phyloP scores from a whole-genome alignment of 2,113 vertebrate genomes.

The Dipodomys merriami region DNA sequence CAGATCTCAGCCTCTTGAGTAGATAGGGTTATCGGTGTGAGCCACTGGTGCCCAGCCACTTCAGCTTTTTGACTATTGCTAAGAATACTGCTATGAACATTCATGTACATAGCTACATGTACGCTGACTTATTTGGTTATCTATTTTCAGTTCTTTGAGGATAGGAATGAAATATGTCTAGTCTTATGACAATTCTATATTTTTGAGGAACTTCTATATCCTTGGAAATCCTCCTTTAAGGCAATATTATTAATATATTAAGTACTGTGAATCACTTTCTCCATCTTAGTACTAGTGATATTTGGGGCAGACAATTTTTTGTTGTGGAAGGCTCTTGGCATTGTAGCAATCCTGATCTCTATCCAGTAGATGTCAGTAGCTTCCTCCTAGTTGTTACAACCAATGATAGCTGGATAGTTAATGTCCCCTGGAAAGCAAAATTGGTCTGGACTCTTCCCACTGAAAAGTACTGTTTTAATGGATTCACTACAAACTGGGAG shows the following conservation, averaged over 20 bases:
- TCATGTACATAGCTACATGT: too few relatives aligned
- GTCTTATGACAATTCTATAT: background rate
- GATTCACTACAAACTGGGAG: background rate
- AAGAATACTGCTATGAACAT: background rate
- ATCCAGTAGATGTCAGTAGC: conserved; percentile 11
- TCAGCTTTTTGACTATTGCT: background rate
- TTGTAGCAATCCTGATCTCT: background rate
- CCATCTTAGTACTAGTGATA: background rate
- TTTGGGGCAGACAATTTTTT: background rate
- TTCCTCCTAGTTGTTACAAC: background rate
- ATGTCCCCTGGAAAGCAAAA: background rate
- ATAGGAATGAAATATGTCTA: background rate
- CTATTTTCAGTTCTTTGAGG: background rate
- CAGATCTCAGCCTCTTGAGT: too few relatives aligned
- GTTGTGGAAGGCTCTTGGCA: background rate
- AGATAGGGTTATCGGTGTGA: too few relatives aligned
- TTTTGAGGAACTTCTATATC: conserved; percentile 17
- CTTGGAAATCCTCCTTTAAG: conserved; percentile 45
- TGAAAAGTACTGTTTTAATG: conserved; percentile 15
- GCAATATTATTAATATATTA: conserved; percentile 2
- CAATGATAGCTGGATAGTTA: background rate
- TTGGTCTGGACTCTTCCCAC: background rate
- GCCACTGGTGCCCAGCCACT: background rate
- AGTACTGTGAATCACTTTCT: conserved; percentile 36
- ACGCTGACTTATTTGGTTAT: background rate